Evolutionary conservation across 2,888 invertebrate species (phyloP).

Genomic region (Barypeithes pellucidus): DNA sequence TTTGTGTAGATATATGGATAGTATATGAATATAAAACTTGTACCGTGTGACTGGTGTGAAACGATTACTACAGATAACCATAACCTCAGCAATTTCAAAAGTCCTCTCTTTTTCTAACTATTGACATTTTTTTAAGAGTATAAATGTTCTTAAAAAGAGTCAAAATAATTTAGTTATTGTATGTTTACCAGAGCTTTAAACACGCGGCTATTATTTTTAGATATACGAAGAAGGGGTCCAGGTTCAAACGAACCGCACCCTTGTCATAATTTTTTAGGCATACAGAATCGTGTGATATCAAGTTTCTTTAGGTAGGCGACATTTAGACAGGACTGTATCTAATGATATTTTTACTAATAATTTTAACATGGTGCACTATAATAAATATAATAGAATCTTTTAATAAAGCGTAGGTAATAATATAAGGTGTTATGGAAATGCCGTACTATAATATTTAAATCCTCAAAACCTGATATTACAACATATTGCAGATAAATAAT

Average conservation of each 20-base stretch:
- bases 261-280: conserved; percentile 13
- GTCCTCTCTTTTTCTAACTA: too few species aligned
- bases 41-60: background rate
- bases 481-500: too few species aligned
- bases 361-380: too few species aligned
- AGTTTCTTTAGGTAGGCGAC: conserved; percentile 7
- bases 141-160: too few species aligned
- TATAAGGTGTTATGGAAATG: too few species aligned
- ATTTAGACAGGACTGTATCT: background rate
- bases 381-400: too few species aligned
- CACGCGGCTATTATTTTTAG: background rate
- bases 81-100: too few species aligned
- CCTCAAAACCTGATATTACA: too few species aligned
- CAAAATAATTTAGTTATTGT: background rate
- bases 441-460: too few species aligned
- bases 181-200: background rate
- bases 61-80: conserved; percentile 1
- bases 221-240: background rate
- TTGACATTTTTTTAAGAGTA: too few species aligned
- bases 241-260: conserved; percentile 14
- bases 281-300: background rate
- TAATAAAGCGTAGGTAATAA: too few species aligned
- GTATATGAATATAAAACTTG: conserved; percentile 23
- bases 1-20: conserved; percentile 25
- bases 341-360: too few species aligned